Evolutionary conservation across 1,140 invertebrate species (phyloP).

Genomic region (Heliothis subflexa): DNA sequence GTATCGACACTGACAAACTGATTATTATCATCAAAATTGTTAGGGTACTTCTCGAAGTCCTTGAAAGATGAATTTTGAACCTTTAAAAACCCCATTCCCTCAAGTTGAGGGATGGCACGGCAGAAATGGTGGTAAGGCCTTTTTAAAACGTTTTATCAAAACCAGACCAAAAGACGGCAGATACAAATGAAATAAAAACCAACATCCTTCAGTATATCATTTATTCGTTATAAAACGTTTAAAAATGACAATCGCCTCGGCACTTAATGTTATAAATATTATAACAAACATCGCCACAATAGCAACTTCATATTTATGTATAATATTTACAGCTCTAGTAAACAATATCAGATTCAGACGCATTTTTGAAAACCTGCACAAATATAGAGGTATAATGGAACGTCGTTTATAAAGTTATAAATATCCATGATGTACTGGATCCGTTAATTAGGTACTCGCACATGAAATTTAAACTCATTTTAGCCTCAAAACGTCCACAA

Average conservation of each 20-base stretch:
- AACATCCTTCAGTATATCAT: constrained; percentile 12
- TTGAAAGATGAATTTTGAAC: too few species aligned
- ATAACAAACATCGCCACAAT: constrained; percentile 64
- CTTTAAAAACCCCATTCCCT: too few species aligned
- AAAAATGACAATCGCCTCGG: constrained; percentile 31
- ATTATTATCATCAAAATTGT: too few species aligned
- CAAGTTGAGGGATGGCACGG: too few species aligned
- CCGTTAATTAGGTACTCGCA: not conserved
- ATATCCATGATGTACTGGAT: not conserved
- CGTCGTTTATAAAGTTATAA: too few species aligned
- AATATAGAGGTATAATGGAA: too few species aligned
- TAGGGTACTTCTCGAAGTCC: too few species aligned
- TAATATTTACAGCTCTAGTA: constrained; percentile 4
- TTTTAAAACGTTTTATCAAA: not conserved
- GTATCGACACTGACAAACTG: too few species aligned
- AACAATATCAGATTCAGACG: not conserved
- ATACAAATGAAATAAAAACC: not conserved
- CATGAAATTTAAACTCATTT: not conserved
- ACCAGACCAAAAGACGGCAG: not conserved
- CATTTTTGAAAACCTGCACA: not conserved
- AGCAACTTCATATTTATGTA: not conserved
- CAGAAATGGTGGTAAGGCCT: too few species aligned
- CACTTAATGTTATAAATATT: constrained; percentile 76
- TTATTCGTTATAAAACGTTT: constrained; percentile 59
- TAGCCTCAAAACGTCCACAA: not conserved